Percentiles rank a stretch among this genome's conserved stretches.
phyloP scores from a whole-genome alignment of 2,888 invertebrate genomes.

The Netelia fuscicornis region DNA sequence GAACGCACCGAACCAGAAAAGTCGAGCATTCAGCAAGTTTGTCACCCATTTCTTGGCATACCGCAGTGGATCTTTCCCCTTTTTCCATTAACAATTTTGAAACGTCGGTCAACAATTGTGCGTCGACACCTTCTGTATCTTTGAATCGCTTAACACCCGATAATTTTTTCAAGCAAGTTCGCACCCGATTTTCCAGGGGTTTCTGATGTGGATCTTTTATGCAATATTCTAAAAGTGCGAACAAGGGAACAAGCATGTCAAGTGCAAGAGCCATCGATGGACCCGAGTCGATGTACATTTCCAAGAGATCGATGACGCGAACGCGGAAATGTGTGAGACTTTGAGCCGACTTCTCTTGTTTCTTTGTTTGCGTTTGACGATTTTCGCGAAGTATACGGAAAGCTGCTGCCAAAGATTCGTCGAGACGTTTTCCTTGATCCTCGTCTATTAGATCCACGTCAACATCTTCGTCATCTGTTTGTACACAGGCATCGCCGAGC shows the following conservation, averaged over 20 bases:
- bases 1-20: constrained; percentile 88
- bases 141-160: constrained; percentile 88
- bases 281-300: constrained; percentile 90
- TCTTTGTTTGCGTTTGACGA: constrained; percentile 81
- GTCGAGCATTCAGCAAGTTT: constrained; percentile 88
- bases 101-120: constrained; percentile 86
- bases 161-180: constrained; percentile 88
- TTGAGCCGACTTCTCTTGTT: constrained; percentile 88
- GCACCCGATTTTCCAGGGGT: constrained; percentile 88
- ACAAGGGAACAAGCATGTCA: constrained; percentile 89
- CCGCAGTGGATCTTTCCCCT: constrained; percentile 88
- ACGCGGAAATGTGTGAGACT: constrained; percentile 90
- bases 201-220: constrained; percentile 89
- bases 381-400: constrained; percentile 87
- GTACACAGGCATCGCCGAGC: constrained; percentile 87
- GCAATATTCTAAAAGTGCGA: constrained; percentile 89
- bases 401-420: constrained; percentile 90
- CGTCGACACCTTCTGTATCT: constrained; percentile 86
- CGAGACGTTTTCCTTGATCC: constrained; percentile 90
- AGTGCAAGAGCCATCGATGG: constrained; percentile 89
- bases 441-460: constrained; percentile 92
- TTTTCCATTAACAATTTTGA: constrained; percentile 86
- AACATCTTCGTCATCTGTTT: constrained; percentile 89
- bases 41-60: constrained; percentile 89
- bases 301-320: constrained; percentile 91